Base-by-base conservation (phyloP, 1,140 invertebrate genomes). In the Lineus longissimus region DNA sequence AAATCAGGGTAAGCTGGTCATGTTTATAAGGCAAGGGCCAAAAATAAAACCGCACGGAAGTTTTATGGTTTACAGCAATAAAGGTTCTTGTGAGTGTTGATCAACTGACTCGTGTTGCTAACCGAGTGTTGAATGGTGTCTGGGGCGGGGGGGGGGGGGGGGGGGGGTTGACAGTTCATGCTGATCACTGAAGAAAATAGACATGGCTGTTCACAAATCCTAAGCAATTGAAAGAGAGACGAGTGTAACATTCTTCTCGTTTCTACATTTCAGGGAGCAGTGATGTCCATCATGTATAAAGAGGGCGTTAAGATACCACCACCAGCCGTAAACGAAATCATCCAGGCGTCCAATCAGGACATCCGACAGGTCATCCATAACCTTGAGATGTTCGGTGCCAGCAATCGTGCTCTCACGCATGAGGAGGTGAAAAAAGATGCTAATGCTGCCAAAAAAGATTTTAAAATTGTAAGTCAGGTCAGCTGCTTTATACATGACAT, bases 201-300 rank as follows among this genome's bases (percentile, higher is more conserved):
- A n/a, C n/a, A n/a, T n/a, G n/a, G n/a, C n/a, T n/a, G n/a, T n/a
- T n/a, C n/a, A n/a, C n/a, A n/a, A n/a, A n/a, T n/a, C n/a, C n/a
- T n/a, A n/a, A n/a, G n/a, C n/a, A n/a, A n/a, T n/a, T n/a, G n/a
- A n/a, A n/a, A n/a, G n/a, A n/a, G n/a, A n/a, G n/a, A n/a, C 33
- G 15, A 36, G 33, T 36, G 33, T 36, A 57, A 57, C 11, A 23
- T 9, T 19, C 13, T 59, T n/a, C 27, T 22, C n/a, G n/a, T n/a
- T n/a, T n/a, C 15, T 61, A 6, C 25, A 9, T 72, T 68, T 9
- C 73, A 93, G 88, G 90, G 87, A 11, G 88, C 92, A 22, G 90
- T 99, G 87, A 88, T 92, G 87, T 89, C 89, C 0, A 86, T 99
- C 36, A 94, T 91, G 76, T 94, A 86, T 77, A 97, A 95, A 84